These are phyloP conservation scores for Brotogeris chrysoptera DNA, from an alignment of 2,797 vertebrate species.

Conservation along the genomic window DNA sequence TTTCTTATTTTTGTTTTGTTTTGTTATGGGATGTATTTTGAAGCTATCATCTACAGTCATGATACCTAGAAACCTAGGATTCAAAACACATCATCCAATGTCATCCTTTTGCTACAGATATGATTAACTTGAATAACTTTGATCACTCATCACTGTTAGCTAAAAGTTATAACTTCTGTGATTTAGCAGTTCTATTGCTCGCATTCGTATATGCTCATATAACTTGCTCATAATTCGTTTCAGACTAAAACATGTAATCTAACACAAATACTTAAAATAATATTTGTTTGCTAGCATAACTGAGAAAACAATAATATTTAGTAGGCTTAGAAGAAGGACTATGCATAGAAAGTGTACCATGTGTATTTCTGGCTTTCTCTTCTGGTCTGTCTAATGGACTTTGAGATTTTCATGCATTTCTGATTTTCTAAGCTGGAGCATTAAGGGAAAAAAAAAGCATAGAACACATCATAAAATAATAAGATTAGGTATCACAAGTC, in stretches of 20 bases:
- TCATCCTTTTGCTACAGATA: neutral
- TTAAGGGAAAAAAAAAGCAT: neutral
- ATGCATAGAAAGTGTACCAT: neutral
- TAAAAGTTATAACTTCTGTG: neutral
- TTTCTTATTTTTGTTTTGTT: neutral
- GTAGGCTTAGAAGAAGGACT: neutral
- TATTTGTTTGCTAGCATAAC: neutral
- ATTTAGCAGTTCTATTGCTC: neutral
- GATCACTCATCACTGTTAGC: neutral
- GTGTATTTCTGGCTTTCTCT: neutral
- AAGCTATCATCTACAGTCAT: neutral
- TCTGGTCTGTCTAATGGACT: neutral
- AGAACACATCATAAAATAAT: neutral
- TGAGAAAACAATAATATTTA: neutral
- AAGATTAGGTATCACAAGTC: neutral
- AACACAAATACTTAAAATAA: neutral
- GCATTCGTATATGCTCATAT: neutral
- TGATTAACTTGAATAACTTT: neutral
- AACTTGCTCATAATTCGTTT: neutral
- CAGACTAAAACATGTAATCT: neutral
- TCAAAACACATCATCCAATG: neutral
- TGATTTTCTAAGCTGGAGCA: neutral
- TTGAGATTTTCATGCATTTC: neutral
- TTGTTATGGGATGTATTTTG: neutral
- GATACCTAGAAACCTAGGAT: neutral